Conservation (phyloP, 1,140 invertebrate genomes). For the Helicoverpa zea region DNA sequence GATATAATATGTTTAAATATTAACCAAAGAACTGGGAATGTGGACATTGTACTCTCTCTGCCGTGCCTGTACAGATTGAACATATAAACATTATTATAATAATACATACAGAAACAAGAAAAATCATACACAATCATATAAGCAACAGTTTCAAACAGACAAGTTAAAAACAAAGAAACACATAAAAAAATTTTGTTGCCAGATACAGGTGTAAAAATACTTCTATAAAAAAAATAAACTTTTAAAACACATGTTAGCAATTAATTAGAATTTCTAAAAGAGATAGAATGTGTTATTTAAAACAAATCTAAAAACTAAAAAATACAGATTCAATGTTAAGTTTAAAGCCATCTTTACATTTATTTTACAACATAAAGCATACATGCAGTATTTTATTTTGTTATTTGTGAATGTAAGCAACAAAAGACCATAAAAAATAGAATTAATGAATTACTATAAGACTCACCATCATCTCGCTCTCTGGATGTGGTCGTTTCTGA, state of each 20-base stretch:
- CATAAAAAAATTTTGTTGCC: background rate
- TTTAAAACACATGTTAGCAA: background rate
- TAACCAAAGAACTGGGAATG: conserved; percentile 38
- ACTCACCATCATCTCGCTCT: conserved; percentile 79
- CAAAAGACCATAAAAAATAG: background rate
- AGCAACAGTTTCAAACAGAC: background rate
- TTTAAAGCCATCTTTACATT: background rate
- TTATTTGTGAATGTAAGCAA: background rate
- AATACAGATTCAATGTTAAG: background rate
- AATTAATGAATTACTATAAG: background rate
- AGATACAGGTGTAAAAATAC: background rate
- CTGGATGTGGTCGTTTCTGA: conserved; percentile 79
- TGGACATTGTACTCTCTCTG: conserved; percentile 39
- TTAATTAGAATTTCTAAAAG: background rate
- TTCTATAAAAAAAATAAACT: background rate
- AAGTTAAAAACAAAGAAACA: background rate
- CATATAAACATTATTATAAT: conserved; percentile 26
- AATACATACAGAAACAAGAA: conserved; percentile 1
- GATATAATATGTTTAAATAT: conserved; percentile 21
- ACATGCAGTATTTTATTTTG: background rate
- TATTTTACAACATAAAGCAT: background rate
- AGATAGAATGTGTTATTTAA: background rate
- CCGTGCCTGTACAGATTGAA: conserved; percentile 31
- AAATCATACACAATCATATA: background rate
- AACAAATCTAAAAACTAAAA: background rate